These are phyloP conservation scores for Momotus momota DNA, from an alignment of 2,797 vertebrate genomes.

Conservation along the genomic window DNA sequence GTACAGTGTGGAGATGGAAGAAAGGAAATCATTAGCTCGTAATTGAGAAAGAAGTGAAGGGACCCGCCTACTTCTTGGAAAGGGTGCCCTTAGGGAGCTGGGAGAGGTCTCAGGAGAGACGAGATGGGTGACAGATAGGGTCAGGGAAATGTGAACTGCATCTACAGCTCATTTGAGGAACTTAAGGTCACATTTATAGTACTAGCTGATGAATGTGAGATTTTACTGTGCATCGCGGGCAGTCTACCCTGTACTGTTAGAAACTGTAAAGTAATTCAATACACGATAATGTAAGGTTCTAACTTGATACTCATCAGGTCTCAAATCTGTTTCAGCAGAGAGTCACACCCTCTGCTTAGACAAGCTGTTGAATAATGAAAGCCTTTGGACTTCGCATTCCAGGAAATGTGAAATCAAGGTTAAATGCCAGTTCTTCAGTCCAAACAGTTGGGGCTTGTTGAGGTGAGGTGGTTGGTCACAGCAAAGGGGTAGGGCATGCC, in stretches of 20 bases:
- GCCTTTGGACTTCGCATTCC: constrained; percentile 41
- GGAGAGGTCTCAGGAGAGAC: not conserved
- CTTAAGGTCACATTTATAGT: constrained; percentile 13
- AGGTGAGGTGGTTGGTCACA: not conserved
- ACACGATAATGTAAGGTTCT: not conserved
- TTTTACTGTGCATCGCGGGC: not conserved
- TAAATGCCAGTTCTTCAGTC: constrained; percentile 1
- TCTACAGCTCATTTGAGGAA: constrained; percentile 35
- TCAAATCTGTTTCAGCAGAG: constrained; percentile 37
- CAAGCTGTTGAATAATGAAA: constrained; percentile 26
- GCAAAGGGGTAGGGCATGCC: not conserved
- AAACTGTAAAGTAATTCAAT: constrained; percentile 38
- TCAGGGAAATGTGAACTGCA: not conserved
- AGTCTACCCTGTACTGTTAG: not conserved
- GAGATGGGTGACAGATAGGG: not conserved
- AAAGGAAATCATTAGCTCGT: not conserved
- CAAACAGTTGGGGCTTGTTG: not conserved
- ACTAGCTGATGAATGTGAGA: not conserved
- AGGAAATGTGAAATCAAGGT: constrained; percentile 3
- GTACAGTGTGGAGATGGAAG: not conserved
- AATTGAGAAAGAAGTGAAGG: not conserved
- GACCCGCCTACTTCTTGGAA: not conserved
- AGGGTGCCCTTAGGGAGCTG: not conserved
- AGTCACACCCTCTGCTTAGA: constrained; percentile 13
- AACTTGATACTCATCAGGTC: constrained; percentile 3